These are phyloP conservation scores for Lagopus leucura DNA, from an alignment of 2,113 vertebrate species.

Conservation along the genomic window DNA sequence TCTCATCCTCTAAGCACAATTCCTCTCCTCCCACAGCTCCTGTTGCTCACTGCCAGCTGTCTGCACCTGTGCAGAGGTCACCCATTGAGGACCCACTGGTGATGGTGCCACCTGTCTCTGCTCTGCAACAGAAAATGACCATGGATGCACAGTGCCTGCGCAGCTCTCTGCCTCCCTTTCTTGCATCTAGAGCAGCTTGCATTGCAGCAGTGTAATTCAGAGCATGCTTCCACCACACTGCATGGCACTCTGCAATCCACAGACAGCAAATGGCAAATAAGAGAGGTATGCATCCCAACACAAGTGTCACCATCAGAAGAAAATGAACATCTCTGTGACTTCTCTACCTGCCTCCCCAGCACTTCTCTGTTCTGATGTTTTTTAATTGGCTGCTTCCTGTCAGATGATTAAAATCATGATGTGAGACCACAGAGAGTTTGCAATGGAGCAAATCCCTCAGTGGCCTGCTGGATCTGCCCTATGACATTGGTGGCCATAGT, in stretches of 20 bases:
- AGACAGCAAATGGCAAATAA: neutral
- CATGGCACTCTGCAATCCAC: neutral
- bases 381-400: neutral
- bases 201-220: neutral
- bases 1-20: neutral
- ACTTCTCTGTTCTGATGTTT: neutral
- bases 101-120: neutral
- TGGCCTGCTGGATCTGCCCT: neutral
- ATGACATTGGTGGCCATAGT: neutral
- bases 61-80: neutral
- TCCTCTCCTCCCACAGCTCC: neutral
- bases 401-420: neutral
- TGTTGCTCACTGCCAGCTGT: neutral
- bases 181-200: too few relatives aligned
- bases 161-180: neutral
- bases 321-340: too few relatives aligned
- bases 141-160: neutral
- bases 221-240: accelerated
- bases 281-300: too few relatives aligned
- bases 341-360: neutral
- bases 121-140: neutral
- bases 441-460: accelerated
- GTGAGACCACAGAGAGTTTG: neutral
- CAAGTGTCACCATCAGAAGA: too few relatives aligned
- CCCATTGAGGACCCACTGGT: accelerated